phyloP scores from a whole-genome alignment of 2,888 invertebrate genomes.

The Coelinius sp. region DNA sequence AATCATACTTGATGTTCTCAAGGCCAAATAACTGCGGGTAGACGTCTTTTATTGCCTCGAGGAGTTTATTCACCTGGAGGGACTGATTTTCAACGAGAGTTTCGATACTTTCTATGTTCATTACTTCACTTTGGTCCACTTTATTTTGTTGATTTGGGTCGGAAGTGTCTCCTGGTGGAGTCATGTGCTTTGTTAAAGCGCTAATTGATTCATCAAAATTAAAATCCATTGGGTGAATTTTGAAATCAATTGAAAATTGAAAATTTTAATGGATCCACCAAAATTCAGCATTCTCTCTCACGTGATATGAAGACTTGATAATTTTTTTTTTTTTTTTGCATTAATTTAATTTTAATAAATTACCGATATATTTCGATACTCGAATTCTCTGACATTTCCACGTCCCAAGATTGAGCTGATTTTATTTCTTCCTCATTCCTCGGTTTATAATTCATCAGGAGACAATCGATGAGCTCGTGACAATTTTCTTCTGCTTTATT shows the following conservation, averaged over 20 bases:
- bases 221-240: too few relatives aligned
- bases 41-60: constrained; percentile 75
- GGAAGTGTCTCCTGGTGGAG: constrained; percentile 73
- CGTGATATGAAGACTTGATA: too few relatives aligned
- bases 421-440: constrained; percentile 72
- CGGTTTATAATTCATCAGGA: constrained; percentile 78
- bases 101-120: constrained; percentile 75
- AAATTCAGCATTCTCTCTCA: too few relatives aligned
- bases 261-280: too few relatives aligned
- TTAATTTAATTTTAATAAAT: constrained; percentile 47
- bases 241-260: too few relatives aligned
- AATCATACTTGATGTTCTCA: constrained; percentile 73
- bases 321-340: background rate
- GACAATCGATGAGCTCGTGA: constrained; percentile 80
- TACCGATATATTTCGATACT: constrained; percentile 83
- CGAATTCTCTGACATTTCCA: constrained; percentile 75
- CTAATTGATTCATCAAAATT: constrained; percentile 67
- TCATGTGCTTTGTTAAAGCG: constrained; percentile 81
- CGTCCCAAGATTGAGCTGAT: constrained; percentile 65
- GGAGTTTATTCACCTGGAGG: constrained; percentile 76
- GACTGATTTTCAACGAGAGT: constrained; percentile 79
- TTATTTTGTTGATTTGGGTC: constrained; percentile 56
- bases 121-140: constrained; percentile 54
- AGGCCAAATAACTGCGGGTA: constrained; percentile 76
- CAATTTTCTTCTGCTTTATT: constrained; percentile 81